Percentiles rank a stretch among this genome's conserved stretches.
These are phyloP conservation scores for mouse (Mus musculus) DNA, from an alignment of 2,113 vertebrate genomes.

Conservation along the genomic window GRCm39 chr7:119529001-119529500, in stretches of 20 bases:
- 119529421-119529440: constrained; percentile 95
- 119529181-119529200: neutral
- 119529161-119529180: neutral
- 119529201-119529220: neutral
- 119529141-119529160: neutral
- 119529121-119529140: neutral
- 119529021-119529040: constrained; percentile 2
- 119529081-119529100: constrained; percentile 34
- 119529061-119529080: constrained; percentile 30
- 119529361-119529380: constrained; percentile 93
- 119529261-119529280: too few relatives aligned
- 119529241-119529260: neutral
- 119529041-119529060: neutral
- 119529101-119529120: neutral
- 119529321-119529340: constrained; percentile 94
- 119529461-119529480: constrained; percentile 92
- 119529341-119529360: constrained; percentile 91
- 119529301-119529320: neutral
- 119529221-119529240: neutral
- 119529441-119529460: constrained; percentile 92
- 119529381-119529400: constrained; percentile 95
- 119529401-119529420: constrained; percentile 97
- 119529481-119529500: constrained; percentile 90
- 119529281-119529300: neutral
- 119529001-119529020: neutral